Percentiles rank a stretch among this genome's conserved stretches.
These are phyloP conservation scores for Choristoneura rosaceana DNA, from an alignment of 2,888 invertebrate genomes.

Conservation along the genomic window DNA sequence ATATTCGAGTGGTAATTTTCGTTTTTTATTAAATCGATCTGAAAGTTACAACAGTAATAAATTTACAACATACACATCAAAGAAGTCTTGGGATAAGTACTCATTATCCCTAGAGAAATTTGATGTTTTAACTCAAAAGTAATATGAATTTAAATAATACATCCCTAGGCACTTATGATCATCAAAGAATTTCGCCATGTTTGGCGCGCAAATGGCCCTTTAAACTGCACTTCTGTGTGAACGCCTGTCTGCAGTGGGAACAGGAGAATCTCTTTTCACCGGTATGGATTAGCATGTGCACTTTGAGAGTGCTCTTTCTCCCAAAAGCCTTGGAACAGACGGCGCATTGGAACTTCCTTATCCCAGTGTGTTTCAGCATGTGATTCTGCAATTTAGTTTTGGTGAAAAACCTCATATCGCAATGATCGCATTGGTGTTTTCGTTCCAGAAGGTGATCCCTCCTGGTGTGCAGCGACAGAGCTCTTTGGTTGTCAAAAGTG, in stretches of 20 bases:
- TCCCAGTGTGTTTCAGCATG: constrained; percentile 64
- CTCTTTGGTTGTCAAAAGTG: constrained; percentile 60
- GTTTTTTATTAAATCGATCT: background rate
- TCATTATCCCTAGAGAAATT: too few relatives aligned
- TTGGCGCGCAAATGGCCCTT: constrained; percentile 69
- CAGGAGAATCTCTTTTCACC: constrained; percentile 60
- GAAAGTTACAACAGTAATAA: background rate
- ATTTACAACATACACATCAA: constrained; percentile 6
- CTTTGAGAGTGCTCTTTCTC: constrained; percentile 58
- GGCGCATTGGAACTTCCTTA: constrained; percentile 62
- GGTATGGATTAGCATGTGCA: constrained; percentile 64
- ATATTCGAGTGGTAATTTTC: background rate
- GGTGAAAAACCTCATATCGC: constrained; percentile 68
- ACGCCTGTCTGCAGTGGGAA: constrained; percentile 55
- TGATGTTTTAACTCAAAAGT: too few relatives aligned
- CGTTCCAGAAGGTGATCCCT: constrained; percentile 72
- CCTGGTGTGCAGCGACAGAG: constrained; percentile 60
- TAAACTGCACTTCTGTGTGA: constrained; percentile 66
- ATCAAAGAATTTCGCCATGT: constrained; percentile 48
- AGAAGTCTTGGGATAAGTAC: background rate
- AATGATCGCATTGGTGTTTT: constrained; percentile 71
- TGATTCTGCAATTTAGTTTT: constrained; percentile 58
- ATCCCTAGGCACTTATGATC: too few relatives aligned
- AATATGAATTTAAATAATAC: too few relatives aligned
- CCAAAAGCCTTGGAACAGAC: constrained; percentile 65